Conservation (phyloP, 2,113 vertebrate species). For the Stomatorhinus ivindoensis region DNA sequence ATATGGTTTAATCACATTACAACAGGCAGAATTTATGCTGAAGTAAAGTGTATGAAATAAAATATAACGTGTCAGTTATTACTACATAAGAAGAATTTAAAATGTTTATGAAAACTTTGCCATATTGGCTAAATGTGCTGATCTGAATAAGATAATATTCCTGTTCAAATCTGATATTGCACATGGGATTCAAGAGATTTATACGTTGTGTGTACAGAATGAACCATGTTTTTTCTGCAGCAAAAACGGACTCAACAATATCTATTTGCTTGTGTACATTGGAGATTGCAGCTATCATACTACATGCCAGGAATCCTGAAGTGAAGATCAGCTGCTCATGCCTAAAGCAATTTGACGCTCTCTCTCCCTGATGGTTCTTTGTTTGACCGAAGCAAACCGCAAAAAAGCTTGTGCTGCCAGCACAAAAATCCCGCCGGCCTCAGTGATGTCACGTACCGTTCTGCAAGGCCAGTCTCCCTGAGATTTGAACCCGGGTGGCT, state of each 20-base stretch:
- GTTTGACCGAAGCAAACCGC: background rate
- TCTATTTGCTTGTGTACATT: background rate
- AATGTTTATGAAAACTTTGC: background rate
- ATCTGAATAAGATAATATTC: background rate
- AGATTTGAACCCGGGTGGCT: background rate
- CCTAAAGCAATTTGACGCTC: background rate
- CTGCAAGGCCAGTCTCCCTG: background rate
- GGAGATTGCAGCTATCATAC: background rate
- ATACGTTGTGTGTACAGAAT: background rate
- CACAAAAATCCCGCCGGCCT: background rate
- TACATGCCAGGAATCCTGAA: background rate
- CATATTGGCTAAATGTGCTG: background rate
- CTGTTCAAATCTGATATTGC: background rate
- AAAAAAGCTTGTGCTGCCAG: background rate
- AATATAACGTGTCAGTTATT: background rate
- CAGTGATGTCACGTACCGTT: background rate
- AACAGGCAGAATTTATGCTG: background rate
- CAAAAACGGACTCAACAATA: background rate
- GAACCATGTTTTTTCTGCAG: slow-evolving; percentile 1
- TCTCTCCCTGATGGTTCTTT: background rate
- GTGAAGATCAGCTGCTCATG: background rate
- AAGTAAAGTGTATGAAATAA: background rate
- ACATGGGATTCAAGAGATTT: slow-evolving; percentile 5
- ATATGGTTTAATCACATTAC: background rate
- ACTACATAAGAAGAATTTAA: background rate